Percentiles rank a stretch among this genome's conserved stretches.
These are phyloP conservation scores for Hyperoplus immaculatus DNA, from an alignment of 2,797 vertebrate genomes.

Conservation along the genomic window DNA sequence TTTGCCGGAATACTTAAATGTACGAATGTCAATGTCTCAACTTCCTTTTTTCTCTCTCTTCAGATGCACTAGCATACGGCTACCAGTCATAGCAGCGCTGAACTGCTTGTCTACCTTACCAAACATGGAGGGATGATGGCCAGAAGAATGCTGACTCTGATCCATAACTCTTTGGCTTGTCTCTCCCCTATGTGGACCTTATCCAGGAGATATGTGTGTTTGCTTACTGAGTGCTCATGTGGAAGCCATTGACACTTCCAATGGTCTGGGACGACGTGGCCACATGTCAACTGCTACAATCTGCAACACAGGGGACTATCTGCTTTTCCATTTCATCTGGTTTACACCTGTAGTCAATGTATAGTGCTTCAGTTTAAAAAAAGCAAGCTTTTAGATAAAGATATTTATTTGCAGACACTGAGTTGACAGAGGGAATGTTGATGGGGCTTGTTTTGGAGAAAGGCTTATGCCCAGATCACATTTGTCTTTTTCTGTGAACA, in stretches of 20 bases:
- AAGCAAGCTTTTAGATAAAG: constrained; percentile 25
- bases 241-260: constrained; percentile 65
- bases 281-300: constrained; percentile 50
- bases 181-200: constrained; percentile 65
- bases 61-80: constrained; percentile 77
- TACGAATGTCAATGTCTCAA: constrained; percentile 23
- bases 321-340: constrained; percentile 57
- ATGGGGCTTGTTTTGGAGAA: constrained; percentile 55
- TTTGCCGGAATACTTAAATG: neutral
- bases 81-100: constrained; percentile 70
- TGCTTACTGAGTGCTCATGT: constrained; percentile 59
- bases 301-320: constrained; percentile 55
- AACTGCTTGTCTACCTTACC: constrained; percentile 67
- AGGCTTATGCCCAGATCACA: constrained; percentile 33
- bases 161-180: constrained; percentile 55
- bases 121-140: constrained; percentile 75
- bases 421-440: constrained; percentile 49
- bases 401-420: constrained; percentile 32
- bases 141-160: constrained; percentile 73
- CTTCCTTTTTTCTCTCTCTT: constrained; percentile 33
- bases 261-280: constrained; percentile 36
- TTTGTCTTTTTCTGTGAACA: constrained; percentile 22
- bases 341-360: constrained; percentile 55
- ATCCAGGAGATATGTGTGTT: constrained; percentile 61
- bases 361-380: constrained; percentile 44